Base-by-base conservation (phyloP, 2,113 vertebrate species). In the Bucco capensis region DNA sequence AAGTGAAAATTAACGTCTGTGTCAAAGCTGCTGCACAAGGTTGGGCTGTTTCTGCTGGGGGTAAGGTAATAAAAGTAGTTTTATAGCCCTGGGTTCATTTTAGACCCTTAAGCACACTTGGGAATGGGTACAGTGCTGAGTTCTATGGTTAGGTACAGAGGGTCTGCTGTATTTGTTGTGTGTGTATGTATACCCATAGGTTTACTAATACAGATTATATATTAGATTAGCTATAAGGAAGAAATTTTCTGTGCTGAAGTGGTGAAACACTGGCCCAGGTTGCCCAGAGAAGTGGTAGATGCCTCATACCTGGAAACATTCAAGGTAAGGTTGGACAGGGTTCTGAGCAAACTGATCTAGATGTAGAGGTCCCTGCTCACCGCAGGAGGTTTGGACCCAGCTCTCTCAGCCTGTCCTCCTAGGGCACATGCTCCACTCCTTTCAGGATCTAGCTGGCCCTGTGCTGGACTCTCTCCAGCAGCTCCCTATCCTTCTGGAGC, bases 1-100 rank as follows among this genome's bases (percentile, higher is more conserved):
- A 97, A 97, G 96, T 88, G 96, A 96, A 97, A 97, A 97, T 97
- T 95, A 97, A 95, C 79, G 54, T 79, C 95, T 85, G 58, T 91
- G 96, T 96, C 96, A 95, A 96, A 96, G 92, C 6, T 30, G 73
- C 92, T 89, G 93, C 89, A 40, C 35, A 33, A 91, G 92, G 93
- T 51, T 84, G 87, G 25, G 67, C 78, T 82, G 81, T 77, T 96
- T 83, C 58, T 94, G 83, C 91, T 42, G 44, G 90, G 65, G 73
- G 56, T 54, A 75, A 92, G 86, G 93, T 93, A 96, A 96, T 21
- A 61, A 79, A 96, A 77, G 93, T 93, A 76, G 73, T 72, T 88
- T 90, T 88, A 95, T 97, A 96, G 96, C 76, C 86, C 38, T 31
- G 53, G 30, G 85, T 87, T 95, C 79, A 24, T 87, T 96, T 97